Conservation (phyloP, 2,888 invertebrate genomes). For the Pristionchus maxplancki region DNA sequence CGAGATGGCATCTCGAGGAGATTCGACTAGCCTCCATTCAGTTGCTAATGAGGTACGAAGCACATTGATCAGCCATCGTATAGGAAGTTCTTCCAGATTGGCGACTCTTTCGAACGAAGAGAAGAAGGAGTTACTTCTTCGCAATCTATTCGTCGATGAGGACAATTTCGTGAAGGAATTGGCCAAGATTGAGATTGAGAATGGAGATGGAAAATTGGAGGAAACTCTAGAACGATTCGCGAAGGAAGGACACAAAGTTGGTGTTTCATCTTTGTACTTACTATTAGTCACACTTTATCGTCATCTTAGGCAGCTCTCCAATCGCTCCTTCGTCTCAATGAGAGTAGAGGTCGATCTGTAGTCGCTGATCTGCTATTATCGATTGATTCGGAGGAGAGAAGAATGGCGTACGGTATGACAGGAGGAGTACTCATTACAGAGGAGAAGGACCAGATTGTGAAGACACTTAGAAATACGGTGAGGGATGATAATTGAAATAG, state of each 20-base stretch:
- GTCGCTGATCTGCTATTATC: not conserved
- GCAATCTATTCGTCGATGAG: conserved; percentile 31
- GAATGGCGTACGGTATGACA: conserved; percentile 18
- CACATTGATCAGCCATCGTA: not conserved
- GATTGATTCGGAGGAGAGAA: conserved; percentile 1
- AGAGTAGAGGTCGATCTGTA: not conserved
- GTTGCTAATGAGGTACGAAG: conserved; percentile 25
- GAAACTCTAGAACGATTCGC: not conserved
- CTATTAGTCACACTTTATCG: too few relatives aligned
- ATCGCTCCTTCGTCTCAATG: not conserved
- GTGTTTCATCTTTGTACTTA: not conserved
- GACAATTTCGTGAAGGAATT: conserved; percentile 36
- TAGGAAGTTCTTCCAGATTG: not conserved
- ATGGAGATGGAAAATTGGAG: not conserved
- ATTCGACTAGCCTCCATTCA: conserved; percentile 20
- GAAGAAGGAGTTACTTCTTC: not conserved
- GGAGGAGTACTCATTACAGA: not conserved
- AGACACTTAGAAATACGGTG: not conserved
- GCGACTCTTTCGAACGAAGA: not conserved
- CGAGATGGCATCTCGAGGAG: conserved; percentile 44
- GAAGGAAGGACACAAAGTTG: conserved; percentile 36
- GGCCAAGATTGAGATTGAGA: not conserved
- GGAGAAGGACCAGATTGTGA: not conserved
- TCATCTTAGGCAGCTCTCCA: conserved; percentile 30
- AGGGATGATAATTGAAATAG: not conserved